phyloP scores from a whole-genome alignment of 1,140 invertebrate genomes.

The Epicauta chinensis region DNA sequence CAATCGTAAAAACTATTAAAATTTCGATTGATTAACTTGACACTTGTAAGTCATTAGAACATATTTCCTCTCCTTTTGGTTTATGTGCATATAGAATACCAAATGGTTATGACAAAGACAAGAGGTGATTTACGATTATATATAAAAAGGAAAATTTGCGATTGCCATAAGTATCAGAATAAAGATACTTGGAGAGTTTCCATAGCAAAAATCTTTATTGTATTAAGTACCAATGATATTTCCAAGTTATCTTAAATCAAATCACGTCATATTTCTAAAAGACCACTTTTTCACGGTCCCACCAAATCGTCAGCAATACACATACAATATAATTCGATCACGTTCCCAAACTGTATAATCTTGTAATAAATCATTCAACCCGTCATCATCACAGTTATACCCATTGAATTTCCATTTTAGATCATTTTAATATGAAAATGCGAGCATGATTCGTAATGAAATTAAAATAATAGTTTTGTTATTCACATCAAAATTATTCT shows the following conservation, averaged over 20 bases:
- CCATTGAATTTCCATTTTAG: slow-evolving; percentile 22
- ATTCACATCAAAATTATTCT: background rate
- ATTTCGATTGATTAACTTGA: too few relatives aligned
- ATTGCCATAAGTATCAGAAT: too few relatives aligned
- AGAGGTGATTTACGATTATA: too few relatives aligned
- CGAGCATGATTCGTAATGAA: slow-evolving; percentile 7
- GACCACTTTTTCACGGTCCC: slow-evolving; percentile 17
- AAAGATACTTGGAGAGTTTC: too few relatives aligned
- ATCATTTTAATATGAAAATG: slow-evolving; percentile 9
- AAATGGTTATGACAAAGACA: too few relatives aligned
- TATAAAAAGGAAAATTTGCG: too few relatives aligned
- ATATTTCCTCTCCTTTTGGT: too few relatives aligned
- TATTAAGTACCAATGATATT: too few relatives aligned
- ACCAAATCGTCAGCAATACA: slow-evolving; percentile 19
- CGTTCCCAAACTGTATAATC: slow-evolving; percentile 19
- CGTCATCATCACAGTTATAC: slow-evolving; percentile 17
- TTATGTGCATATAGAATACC: too few relatives aligned
- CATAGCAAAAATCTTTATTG: too few relatives aligned
- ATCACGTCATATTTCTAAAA: slow-evolving; percentile 17
- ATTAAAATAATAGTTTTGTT: slow-evolving; percentile 15
- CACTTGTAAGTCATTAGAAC: too few relatives aligned
- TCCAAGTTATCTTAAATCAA: slow-evolving; percentile 13
- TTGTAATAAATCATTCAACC: slow-evolving; percentile 22
- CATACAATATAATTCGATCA: slow-evolving; percentile 5
- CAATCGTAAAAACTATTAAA: too few relatives aligned